Base-by-base conservation (phyloP, 2,113 vertebrate genomes). In the Lepus timidus region DNA sequence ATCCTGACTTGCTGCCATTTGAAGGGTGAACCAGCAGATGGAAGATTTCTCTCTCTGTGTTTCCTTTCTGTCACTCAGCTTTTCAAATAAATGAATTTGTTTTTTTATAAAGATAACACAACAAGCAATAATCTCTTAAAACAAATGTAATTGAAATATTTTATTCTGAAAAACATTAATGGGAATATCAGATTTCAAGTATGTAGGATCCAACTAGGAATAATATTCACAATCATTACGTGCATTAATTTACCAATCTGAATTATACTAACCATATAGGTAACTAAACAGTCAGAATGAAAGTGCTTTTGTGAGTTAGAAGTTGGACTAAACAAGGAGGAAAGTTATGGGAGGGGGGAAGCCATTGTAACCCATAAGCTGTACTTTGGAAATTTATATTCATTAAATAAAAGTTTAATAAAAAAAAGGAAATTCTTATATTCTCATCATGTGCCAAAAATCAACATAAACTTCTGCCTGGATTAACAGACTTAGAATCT, bases 261-360 rank as follows among this genome's bases (percentile, higher is more conserved):
- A 29, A 22, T 55, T 22, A 74, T 1, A 19, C 2, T 36, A 23
- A 75, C 20, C 10, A 7, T 14, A 52, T 64, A 27, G 44, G 7
- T 9, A 58, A 27, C 1, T 25, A n/a, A 73, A 81, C 14, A 27
- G 22, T 3, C 2, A 9, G 10, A 61, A 79, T 7, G 4, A 51
- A 1, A 51, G 3, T 22, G 4, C 12, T 33, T 0, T 7, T 23
- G n/a, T 4, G 4, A 31, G 6, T 0, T 3, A 39, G 16, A 9
- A 91, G 36, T n/a, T 4, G 25, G 9, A 82, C 27, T 1, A 17
- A 49, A 61, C 16, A 36, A 65, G 16, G 36, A 36, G 36, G 36
- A 3, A 36, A 36, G 36, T 36, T 36, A 36, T 36, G 36, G 36
- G 36, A 36, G 36, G 36, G 36, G 36, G 36, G 36, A 36, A 36